These are phyloP conservation scores for Catotricha subobsoleta DNA, from an alignment of 2,888 invertebrate genomes.

Conservation along the genomic window DNA sequence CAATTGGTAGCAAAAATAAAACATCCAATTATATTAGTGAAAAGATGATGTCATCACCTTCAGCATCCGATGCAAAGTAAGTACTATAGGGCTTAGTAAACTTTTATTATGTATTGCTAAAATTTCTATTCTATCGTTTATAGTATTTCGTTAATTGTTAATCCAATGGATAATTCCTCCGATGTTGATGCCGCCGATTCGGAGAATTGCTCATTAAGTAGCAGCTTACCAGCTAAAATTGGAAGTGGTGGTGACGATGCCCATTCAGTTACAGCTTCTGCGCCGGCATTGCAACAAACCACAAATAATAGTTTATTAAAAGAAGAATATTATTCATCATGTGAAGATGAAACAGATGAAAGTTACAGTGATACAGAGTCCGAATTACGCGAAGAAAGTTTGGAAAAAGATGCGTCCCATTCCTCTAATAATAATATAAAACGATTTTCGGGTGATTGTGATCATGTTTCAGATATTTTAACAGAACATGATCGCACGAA, in stretches of 20 bases:
- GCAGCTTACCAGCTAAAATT: conserved; percentile 13
- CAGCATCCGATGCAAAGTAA: neutral
- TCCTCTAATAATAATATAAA: conserved; percentile 17
- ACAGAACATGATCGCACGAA: conserved; percentile 27
- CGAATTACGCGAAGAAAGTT: conserved; percentile 25
- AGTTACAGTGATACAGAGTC: conserved; percentile 27
- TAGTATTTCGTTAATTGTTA: conserved; percentile 46
- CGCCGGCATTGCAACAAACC: conserved; percentile 2
- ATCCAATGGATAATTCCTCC: conserved; percentile 35
- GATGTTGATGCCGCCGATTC: conserved; percentile 23
- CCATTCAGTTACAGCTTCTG: conserved; percentile 6
- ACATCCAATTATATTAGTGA: conserved; percentile 28
- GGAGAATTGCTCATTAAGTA: conserved; percentile 15
- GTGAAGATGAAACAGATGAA: conserved; percentile 21
- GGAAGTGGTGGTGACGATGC: too few species aligned
- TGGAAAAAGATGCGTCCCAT: conserved; percentile 20
- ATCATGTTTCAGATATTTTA: conserved; percentile 24
- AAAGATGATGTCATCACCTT: conserved; percentile 7
- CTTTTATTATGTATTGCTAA: too few species aligned
- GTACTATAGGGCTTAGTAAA: too few species aligned
- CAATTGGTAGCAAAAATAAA: conserved; percentile 27
- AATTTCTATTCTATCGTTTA: too few species aligned
- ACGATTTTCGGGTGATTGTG: conserved; percentile 27
- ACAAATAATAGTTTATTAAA: too few species aligned
- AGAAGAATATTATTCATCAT: conserved; percentile 12